A percentile compares a stretch with the other conserved stretches of the same genome.
phyloP scores from a whole-genome alignment of 1,140 invertebrate genomes.

The Drosophila saltans region DNA sequence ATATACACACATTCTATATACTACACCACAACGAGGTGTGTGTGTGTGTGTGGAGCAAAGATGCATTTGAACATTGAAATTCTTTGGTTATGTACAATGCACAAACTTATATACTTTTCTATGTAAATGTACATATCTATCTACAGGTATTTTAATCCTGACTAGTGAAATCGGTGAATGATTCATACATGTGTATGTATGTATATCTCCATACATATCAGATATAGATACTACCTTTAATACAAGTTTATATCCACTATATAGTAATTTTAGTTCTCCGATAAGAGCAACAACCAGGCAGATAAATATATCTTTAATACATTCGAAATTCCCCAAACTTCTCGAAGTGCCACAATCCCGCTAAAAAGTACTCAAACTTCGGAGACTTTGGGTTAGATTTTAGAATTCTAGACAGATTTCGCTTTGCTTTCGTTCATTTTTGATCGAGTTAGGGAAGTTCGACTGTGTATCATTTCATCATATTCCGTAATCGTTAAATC shows the following conservation, averaged over 20 bases:
- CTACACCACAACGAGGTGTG: neutral
- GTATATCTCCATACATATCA: neutral
- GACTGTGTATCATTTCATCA: too few species aligned
- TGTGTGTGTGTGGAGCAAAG: conserved; percentile 19
- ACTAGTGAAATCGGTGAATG: neutral
- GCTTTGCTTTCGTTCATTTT: too few species aligned
- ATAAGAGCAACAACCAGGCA: neutral
- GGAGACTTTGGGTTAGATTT: too few species aligned
- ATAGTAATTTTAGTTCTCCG: neutral
- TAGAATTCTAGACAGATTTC: too few species aligned
- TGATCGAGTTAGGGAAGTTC: too few species aligned
- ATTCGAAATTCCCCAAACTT: too few species aligned
- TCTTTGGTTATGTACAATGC: conserved; percentile 23
- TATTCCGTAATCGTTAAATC: too few species aligned
- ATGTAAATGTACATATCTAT: too few species aligned
- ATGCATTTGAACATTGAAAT: conserved; percentile 1
- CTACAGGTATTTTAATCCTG: neutral
- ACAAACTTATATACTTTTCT: neutral
- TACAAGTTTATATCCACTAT: neutral
- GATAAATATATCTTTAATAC: neutral
- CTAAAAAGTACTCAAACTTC: too few species aligned
- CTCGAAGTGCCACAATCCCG: too few species aligned
- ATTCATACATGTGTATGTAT: conserved; percentile 6
- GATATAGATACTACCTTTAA: neutral
- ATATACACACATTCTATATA: neutral